Percentiles rank a stretch among this genome's conserved stretches.
These are phyloP conservation scores for Notarius quadriscutis DNA, from an alignment of 2,113 vertebrate species.

Conservation along the genomic window DNA sequence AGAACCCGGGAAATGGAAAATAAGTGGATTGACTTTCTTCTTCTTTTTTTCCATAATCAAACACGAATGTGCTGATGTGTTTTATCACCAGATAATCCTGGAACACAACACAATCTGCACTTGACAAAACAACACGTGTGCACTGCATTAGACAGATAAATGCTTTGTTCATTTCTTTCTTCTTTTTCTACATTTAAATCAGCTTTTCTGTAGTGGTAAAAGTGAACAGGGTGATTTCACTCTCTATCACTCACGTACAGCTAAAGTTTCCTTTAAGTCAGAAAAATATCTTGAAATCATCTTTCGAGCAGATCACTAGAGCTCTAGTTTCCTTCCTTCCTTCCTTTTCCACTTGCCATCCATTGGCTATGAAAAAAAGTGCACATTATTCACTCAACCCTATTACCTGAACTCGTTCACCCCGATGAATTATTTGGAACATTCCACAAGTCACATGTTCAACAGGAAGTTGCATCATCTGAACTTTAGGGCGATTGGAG, in stretches of 20 bases:
- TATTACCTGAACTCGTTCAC: not conserved
- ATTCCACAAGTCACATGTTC: not conserved
- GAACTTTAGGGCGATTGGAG: not conserved
- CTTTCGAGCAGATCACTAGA: not conserved
- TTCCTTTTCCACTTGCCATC: not conserved
- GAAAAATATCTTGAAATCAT: not conserved
- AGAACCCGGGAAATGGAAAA: slow-evolving; percentile 31
- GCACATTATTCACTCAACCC: not conserved
- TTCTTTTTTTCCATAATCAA: slow-evolving; percentile 6
- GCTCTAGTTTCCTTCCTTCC: not conserved
- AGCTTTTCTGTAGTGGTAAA: not conserved
- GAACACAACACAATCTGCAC: slow-evolving; percentile 18
- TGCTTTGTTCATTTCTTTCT: not conserved
- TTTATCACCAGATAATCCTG: slow-evolving; percentile 2
- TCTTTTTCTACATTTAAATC: slow-evolving; percentile 2
- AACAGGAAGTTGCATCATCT: not conserved
- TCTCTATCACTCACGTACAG: not conserved
- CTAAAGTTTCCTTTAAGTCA: not conserved
- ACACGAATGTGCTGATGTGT: slow-evolving; percentile 24
- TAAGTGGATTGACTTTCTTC: not conserved
- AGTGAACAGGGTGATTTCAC: not conserved
- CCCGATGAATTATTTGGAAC: not conserved
- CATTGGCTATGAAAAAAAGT: not conserved
- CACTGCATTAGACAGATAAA: not conserved
- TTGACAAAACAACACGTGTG: slow-evolving; percentile 8